Percentiles rank a stretch among this genome's conserved stretches.
phyloP scores from a whole-genome alignment of 2,113 vertebrate species.

The Pygoscelis adeliae region DNA sequence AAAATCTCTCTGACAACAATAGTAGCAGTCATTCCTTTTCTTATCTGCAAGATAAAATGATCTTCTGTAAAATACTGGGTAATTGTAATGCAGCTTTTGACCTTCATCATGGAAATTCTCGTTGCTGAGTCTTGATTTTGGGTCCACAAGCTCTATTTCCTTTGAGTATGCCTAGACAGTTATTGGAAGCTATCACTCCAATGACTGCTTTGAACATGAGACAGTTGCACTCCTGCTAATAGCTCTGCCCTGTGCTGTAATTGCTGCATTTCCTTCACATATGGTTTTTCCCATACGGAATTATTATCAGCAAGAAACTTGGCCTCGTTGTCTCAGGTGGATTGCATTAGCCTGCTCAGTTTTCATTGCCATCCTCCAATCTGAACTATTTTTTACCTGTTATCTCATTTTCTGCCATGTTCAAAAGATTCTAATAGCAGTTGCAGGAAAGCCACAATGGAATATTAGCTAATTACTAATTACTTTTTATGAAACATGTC shows the following conservation, averaged over 20 bases:
- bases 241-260: not conserved
- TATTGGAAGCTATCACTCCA: not conserved
- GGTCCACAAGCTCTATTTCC: not conserved
- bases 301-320: not conserved
- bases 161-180: not conserved
- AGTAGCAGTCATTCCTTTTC: not conserved
- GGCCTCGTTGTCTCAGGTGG: not conserved
- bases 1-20: not conserved
- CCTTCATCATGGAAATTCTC: not conserved
- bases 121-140: not conserved
- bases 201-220: not conserved
- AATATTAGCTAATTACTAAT: slow-evolving; percentile 14
- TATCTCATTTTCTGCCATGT: not conserved
- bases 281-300: fast-evolving
- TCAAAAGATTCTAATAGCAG: not conserved
- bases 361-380: not conserved
- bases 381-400: not conserved
- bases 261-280: not conserved
- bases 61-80: not conserved
- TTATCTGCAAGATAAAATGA: not conserved
- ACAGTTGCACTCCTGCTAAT: not conserved
- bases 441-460: not conserved
- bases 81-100: not conserved
- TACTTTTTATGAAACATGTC: not conserved
- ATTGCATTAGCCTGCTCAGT: not conserved